Conservation (phyloP, 53 echinoderm and acorn worm species). For the Echinarachnius parma region DNA sequence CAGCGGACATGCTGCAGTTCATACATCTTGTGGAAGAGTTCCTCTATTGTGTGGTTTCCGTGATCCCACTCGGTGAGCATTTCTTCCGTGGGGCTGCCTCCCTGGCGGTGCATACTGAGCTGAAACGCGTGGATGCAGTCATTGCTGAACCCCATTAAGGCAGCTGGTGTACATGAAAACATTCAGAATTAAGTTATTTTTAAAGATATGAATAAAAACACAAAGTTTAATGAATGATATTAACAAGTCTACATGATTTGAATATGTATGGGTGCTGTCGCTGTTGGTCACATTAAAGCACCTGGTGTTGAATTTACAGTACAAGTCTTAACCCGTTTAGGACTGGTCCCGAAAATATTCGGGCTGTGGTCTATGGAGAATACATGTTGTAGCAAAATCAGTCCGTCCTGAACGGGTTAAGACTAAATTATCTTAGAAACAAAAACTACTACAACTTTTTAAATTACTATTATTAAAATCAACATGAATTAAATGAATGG, state of each 20-base stretch:
- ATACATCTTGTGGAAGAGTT: constrained; percentile 66
- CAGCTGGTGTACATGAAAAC: constrained; percentile 37
- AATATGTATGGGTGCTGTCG: no score
- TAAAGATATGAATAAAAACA: neutral
- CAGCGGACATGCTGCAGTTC: constrained; percentile 78
- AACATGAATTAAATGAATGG: no score
- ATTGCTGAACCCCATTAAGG: constrained; percentile 52
- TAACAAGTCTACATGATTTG: neutral
- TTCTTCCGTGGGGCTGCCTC: constrained; percentile 71
- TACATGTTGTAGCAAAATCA: no score
- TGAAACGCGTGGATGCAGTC: constrained; percentile 63
- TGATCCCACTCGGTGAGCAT: constrained; percentile 87
- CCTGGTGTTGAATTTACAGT: no score
- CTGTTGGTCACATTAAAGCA: no score
- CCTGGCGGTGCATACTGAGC: constrained; percentile 31
- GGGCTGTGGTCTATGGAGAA: no score
- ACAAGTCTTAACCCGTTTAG: no score
- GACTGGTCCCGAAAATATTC: no score
- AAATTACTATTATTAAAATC: no score
- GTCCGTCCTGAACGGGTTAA: no score
- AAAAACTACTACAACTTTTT: no score
- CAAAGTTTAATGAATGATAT: neutral
- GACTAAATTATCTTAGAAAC: no score
- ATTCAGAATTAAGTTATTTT: neutral
- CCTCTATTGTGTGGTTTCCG: constrained; percentile 66